A percentile compares a stretch with the other conserved stretches of the same genome.
Conservation (phyloP, 2,797 vertebrate species). For the Glossophaga mutica region DNA sequence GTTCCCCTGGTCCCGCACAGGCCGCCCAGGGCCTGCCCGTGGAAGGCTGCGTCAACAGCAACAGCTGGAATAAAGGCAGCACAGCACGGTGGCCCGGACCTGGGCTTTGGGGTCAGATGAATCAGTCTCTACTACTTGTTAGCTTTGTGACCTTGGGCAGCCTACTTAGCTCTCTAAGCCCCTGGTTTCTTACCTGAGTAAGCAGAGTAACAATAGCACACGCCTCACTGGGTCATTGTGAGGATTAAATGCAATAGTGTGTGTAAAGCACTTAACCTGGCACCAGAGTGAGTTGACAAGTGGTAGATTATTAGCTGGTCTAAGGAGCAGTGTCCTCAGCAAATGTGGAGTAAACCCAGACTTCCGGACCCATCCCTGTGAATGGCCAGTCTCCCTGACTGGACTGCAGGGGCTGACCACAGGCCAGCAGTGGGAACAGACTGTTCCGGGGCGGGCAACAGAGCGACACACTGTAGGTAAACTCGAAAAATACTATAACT, state of each 20-base stretch:
- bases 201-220: background rate
- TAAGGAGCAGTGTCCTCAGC: background rate
- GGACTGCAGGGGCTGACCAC: background rate
- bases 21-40: background rate
- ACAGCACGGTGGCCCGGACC: background rate
- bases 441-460: background rate
- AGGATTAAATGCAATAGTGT: background rate
- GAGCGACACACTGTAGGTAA: background rate
- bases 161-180: background rate
- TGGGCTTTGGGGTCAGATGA: background rate
- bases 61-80: background rate
- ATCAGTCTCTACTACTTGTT: background rate
- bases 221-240: background rate
- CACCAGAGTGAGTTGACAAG: background rate
- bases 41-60: background rate
- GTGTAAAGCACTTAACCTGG: background rate
- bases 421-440: background rate
- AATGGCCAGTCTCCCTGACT: background rate
- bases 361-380: background rate
- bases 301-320: background rate
- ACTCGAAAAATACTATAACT: background rate
- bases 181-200: background rate
- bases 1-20: background rate
- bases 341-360: background rate
- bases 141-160: background rate